Conservation (phyloP, 1,140 invertebrate species). For the Drosophila ananassae region DNA sequence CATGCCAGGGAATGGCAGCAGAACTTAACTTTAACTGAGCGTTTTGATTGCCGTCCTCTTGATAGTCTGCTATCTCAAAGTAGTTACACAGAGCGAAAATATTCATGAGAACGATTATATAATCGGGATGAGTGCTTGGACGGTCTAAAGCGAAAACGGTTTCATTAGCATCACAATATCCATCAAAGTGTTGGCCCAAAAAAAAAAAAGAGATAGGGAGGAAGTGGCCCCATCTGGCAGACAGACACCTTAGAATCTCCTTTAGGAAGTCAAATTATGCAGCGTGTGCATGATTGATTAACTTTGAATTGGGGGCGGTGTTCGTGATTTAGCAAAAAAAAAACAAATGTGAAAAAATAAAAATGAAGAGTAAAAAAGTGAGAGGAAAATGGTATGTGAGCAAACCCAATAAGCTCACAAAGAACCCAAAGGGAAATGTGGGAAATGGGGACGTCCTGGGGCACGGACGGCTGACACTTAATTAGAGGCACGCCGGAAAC, state of each 20-base stretch:
- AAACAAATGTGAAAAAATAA: slow-evolving; percentile 12
- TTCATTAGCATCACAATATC: slow-evolving; percentile 43
- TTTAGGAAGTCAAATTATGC: slow-evolving; percentile 50
- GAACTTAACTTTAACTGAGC: slow-evolving; percentile 48
- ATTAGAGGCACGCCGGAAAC: slow-evolving; percentile 73
- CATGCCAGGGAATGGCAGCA: slow-evolving; percentile 3
- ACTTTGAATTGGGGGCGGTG: slow-evolving; percentile 62
- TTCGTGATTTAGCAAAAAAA: slow-evolving; percentile 63
- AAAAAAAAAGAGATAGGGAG: not conserved
- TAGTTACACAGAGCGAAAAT: slow-evolving; percentile 8
- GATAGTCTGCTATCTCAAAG: slow-evolving; percentile 7
- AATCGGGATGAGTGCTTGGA: not conserved
- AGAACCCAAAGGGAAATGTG: slow-evolving; percentile 39
- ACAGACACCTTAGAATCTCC: slow-evolving; percentile 63
- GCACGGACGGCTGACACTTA: slow-evolving; percentile 65
- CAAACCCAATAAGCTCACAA: slow-evolving; percentile 31
- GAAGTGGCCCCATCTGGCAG: slow-evolving; percentile 45
- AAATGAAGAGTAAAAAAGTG: slow-evolving; percentile 11
- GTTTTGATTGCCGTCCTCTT: slow-evolving; percentile 42
- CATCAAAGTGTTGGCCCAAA: slow-evolving; percentile 60
- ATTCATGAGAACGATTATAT: not conserved
- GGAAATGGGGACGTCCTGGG: slow-evolving; percentile 14
- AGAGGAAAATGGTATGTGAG: slow-evolving; percentile 31
- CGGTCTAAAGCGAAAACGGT: not conserved
- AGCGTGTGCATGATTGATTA: slow-evolving; percentile 76